Evolutionary conservation across 2,888 invertebrate species (phyloP), one percentile per base, ranked within the genome.

Genomic region (Nasonovia ribisnigri): DNA sequence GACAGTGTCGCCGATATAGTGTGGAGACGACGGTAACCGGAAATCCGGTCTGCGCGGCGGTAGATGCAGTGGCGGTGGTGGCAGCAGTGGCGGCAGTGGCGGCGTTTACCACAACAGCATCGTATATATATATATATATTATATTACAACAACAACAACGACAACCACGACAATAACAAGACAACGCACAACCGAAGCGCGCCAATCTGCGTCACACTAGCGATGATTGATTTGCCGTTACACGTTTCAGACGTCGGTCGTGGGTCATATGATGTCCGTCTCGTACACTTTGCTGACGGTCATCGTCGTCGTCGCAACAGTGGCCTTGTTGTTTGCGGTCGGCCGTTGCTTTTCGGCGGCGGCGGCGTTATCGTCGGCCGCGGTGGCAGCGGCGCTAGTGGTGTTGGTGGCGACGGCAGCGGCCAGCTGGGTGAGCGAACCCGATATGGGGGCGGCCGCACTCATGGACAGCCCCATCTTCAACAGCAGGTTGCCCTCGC

Each of bases 231-330:
- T 87, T n/a, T n/a, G 29, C 46, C 26, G 57, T 46, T 20, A 60
- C 89, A 60, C 60, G 89, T 43, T 60, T 92, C 67, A 92, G 51
- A 92, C 92, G 51, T 92, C 92, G 42, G 92, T 92, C 88, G 51
- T 92, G 88, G 93, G 97, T 98, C 98, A 98, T 97, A 98, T 98
- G 96, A 98, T 98, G 96, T 98, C 98, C 95, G 98, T 98, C 96
- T 98, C 98, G 96, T 98, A 98, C 95, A 98, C 97, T 96, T 98
- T 98, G 95, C 97, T 98, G 91, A 97, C 97, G 84, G 95, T 91
- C 87, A 95, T 90, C 36, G 94, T 48, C 92, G 95, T 94, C 92
- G 88, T 84, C 94, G 94, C 95, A 92, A 94, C 95, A 88, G 95
- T 94, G 87, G 94, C 95, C 94, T 94, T 94, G 77, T 95, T 77